These are phyloP conservation scores for Paraescarpia echinospica DNA, from an alignment of 1,140 invertebrate genomes.

Conservation along the genomic window DNA sequence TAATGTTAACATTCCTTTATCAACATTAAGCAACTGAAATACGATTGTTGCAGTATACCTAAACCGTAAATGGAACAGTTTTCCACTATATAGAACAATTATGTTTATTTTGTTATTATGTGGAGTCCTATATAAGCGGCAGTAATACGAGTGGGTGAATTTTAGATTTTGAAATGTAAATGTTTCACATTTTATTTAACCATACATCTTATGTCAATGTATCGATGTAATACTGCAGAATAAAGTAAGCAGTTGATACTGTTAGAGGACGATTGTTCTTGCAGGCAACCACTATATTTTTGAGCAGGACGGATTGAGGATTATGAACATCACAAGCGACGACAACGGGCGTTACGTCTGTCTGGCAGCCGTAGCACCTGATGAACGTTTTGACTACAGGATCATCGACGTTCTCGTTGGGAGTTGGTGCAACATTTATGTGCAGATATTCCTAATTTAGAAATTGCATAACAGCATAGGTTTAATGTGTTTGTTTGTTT, in stretches of 20 bases:
- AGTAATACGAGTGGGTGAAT: background rate
- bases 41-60: no score
- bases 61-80: no score
- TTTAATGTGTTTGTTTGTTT: no score
- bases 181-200: no score
- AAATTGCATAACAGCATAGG: no score
- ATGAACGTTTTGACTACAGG: conserved; percentile 74
- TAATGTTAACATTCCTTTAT: no score
- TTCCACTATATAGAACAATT: background rate
- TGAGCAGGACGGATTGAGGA: conserved; percentile 23
- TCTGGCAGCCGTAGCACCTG: conserved; percentile 75
- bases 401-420: conserved; percentile 77
- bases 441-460: no score
- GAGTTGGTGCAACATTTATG: conserved; percentile 30
- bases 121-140: background rate
- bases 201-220: no score
- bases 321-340: conserved; percentile 66
- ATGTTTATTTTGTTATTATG: no score
- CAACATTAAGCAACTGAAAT: no score
- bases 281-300: conserved; percentile 18
- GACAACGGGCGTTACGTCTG: conserved; percentile 86
- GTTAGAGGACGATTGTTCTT: background rate
- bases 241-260: no score
- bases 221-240: no score
- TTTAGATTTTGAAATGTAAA: background rate